Percentiles rank a stretch among this genome's conserved stretches.
phyloP scores from a whole-genome alignment of 1,140 invertebrate genomes.

The Sitodiplosis mosellana region DNA sequence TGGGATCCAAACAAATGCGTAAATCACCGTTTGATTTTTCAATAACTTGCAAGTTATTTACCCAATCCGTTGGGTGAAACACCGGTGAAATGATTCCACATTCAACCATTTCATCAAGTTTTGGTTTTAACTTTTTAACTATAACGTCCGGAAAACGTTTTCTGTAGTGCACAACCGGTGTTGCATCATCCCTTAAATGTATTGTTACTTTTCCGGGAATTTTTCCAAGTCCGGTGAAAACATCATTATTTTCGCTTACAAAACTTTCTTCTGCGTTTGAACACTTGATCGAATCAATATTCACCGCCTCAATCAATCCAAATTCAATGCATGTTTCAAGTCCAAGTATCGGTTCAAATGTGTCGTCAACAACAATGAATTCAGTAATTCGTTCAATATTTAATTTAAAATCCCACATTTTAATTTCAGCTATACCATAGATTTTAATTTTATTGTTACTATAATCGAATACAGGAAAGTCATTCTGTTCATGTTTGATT shows the following conservation, averaged over 20 bases:
- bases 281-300: background rate
- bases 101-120: constrained; percentile 1
- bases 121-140: background rate
- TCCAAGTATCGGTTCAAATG: background rate
- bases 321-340: background rate
- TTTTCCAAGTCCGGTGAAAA: constrained; percentile 1
- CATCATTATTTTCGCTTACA: background rate
- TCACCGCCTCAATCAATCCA: background rate
- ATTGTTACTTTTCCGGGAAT: background rate
- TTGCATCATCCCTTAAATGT: constrained; percentile 1
- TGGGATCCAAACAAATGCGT: constrained; percentile 8
- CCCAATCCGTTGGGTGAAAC: constrained; percentile 1
- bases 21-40: constrained; percentile 8
- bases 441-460: background rate
- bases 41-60: constrained; percentile 4
- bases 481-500: background rate
- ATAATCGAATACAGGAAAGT: background rate
- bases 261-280: background rate
- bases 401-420: background rate
- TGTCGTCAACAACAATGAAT: background rate
- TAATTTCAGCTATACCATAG: background rate
- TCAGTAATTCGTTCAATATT: background rate
- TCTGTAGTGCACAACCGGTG: constrained; percentile 1
- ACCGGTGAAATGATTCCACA: constrained; percentile 4
- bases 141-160: background rate